These are phyloP conservation scores for Xenus cinereus DNA, from an alignment of 2,113 vertebrate species.

Conservation along the genomic window DNA sequence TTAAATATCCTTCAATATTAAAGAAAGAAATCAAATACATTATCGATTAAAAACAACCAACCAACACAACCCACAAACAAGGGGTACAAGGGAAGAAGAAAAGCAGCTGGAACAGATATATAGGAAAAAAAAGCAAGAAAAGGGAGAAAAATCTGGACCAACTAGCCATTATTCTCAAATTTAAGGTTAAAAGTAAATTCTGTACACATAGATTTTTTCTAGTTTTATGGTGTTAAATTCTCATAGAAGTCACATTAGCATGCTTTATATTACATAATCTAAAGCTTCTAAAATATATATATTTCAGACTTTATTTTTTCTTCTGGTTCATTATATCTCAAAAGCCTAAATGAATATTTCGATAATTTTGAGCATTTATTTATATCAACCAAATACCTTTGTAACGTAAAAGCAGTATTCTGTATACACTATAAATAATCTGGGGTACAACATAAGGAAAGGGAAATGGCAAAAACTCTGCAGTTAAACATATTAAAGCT, in stretches of 20 bases:
- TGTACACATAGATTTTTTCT: neutral
- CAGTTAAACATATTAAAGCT: neutral
- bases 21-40: neutral
- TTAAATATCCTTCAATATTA: neutral
- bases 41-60: neutral
- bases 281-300: neutral
- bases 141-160: neutral
- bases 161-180: neutral
- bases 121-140: neutral
- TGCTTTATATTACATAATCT: neutral
- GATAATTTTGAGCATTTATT: neutral
- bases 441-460: neutral
- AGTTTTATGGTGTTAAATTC: neutral
- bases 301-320: neutral
- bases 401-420: neutral
- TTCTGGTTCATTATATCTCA: neutral
- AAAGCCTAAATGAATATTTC: neutral
- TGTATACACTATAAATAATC: neutral
- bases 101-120: neutral
- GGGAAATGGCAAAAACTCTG: neutral
- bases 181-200: neutral
- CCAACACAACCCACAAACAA: neutral
- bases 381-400: neutral
- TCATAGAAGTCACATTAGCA: neutral
- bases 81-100: neutral